Evolutionary conservation across 2,113 vertebrate genomes (phyloP), one percentile per base, ranked within the genome.

Genomic region (Gavia stellata): DNA sequence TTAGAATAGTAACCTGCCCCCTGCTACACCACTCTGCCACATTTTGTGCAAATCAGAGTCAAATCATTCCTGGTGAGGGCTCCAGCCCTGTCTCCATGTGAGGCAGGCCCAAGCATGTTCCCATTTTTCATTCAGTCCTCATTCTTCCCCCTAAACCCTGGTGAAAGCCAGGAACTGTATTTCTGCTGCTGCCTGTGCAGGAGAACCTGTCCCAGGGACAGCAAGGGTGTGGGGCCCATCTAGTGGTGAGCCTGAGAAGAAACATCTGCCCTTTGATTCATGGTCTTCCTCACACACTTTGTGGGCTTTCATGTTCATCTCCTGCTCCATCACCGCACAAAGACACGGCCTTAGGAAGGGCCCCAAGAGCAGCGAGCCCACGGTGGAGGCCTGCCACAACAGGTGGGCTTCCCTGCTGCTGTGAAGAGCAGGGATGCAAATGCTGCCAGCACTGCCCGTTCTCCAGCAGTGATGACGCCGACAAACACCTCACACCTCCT

Each of bases 241-340:
- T 87, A 66, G 83, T 1, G 72, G 86, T 6, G 14, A 52, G n/a
- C 5, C 36, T 1, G 52, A 7, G 86, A 4, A 81, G 12, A 7
- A 70, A 3, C 74, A 50, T 2, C 40, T 3, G 29, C 49, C 24
- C 56, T 17, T 28, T 14, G 49, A 11, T 34, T 23, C 20, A 7
- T n/a, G 18, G 3, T 79, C 66, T 53, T 38, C 67, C 67, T 55
- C 6, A 1, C 29, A 20, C 26, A 0, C 44, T 4, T 28, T 4
- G 4, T 3, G 10, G 2, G 29, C 29, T 13, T 12, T 25, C 25
- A 1, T 0, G 38, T 12, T 20, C 42, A 44, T 5, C 3, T 66
- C 53, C 50, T 9, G 59, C 38, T 65, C 78, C 28, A 7, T 15
- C 62, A 3, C 14, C 9, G 40, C 34, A 31, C 52, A 6, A 14